Evolutionary conservation across 2,797 vertebrate genomes (phyloP).

Genomic region (Novumbra hubbsi): DNA sequence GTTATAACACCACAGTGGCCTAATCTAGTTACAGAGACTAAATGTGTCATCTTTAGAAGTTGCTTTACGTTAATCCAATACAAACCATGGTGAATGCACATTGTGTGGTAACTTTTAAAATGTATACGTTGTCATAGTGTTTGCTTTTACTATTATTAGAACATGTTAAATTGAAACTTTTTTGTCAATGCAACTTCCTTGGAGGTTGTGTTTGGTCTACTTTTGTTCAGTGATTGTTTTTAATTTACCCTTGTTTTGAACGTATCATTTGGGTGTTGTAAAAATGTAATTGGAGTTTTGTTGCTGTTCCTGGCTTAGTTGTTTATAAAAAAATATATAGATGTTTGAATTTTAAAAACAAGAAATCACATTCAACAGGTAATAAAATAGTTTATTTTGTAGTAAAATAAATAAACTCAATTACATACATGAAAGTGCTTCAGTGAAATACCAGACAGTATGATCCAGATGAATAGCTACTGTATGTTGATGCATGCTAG

Average conservation of each 20-base stretch:
- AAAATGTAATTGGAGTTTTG: constrained; percentile 28
- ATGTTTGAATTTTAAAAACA: constrained; percentile 1
- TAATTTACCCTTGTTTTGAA: constrained; percentile 37
- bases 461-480: background rate
- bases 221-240: constrained; percentile 36
- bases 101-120: constrained; percentile 51
- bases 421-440: constrained; percentile 61
- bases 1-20: constrained; percentile 85
- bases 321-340: constrained; percentile 65
- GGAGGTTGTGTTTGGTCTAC: constrained; percentile 23
- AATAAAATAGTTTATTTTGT: constrained; percentile 58
- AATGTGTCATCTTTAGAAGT: constrained; percentile 46
- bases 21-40: constrained; percentile 66
- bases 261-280: constrained; percentile 39
- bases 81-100: constrained; percentile 36
- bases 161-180: constrained; percentile 42
- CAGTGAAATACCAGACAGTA: constrained; percentile 32
- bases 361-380: constrained; percentile 5
- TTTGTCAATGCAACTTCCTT: constrained; percentile 19
- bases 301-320: constrained; percentile 42
- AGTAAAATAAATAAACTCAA: constrained; percentile 62
- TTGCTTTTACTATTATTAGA: constrained; percentile 54
- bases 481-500: background rate
- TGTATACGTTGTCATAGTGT: constrained; percentile 28
- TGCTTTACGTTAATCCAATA: constrained; percentile 52